phyloP scores from a whole-genome alignment of 2,113 vertebrate genomes.

The Crypturellus undulatus region DNA sequence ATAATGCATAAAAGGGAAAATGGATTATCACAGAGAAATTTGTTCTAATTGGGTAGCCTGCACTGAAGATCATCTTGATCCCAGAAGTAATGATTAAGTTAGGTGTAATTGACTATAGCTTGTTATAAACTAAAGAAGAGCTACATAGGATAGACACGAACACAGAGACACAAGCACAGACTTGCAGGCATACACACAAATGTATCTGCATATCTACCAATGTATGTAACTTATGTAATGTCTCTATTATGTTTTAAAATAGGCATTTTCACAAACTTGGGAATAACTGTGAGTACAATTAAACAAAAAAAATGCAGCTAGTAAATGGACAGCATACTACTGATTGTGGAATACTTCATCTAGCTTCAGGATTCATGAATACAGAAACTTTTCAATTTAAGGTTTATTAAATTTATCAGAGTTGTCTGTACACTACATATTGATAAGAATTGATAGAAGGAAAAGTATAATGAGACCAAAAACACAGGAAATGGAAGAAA shows the following conservation, averaged over 20 bases:
- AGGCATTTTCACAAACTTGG: not conserved
- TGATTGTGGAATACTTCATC: not conserved
- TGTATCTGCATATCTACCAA: not conserved
- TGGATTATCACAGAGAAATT: not conserved
- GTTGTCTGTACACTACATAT: not conserved
- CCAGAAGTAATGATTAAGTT: not conserved
- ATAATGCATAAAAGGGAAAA: not conserved
- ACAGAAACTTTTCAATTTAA: not conserved
- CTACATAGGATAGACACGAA: fast-evolving
- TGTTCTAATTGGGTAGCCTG: not conserved
- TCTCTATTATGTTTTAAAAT: not conserved
- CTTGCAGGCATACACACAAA: too few relatives aligned
- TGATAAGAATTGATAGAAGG: not conserved
- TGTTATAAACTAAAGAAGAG: not conserved
- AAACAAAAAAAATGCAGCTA: not conserved
- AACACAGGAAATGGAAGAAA: not conserved
- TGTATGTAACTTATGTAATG: not conserved
- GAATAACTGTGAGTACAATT: not conserved
- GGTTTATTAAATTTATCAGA: not conserved
- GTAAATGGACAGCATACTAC: not conserved
- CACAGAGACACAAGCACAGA: not conserved
- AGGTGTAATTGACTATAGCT: not conserved
- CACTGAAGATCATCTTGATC: not conserved
- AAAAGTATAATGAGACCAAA: not conserved
- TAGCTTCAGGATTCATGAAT: fast-evolving